Evolutionary conservation across 1,140 invertebrate species (phyloP).

Genomic region (Phymorhynchus buccinoides): DNA sequence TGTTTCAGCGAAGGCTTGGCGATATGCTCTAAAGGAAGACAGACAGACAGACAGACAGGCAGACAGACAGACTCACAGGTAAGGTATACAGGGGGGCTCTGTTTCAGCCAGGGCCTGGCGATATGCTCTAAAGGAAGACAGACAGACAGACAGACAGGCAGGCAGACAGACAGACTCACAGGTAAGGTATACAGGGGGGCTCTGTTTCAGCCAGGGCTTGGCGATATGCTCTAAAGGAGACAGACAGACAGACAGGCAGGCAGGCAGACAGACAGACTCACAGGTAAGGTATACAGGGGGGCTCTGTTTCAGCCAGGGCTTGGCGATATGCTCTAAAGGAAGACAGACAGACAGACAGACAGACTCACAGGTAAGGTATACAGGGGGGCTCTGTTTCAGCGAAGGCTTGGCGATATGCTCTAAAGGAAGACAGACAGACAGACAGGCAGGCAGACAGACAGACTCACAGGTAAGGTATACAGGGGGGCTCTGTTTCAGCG

Average conservation of each 20-base stretch:
- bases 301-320: not conserved
- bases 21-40: conserved; percentile 94
- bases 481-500: no score
- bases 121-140: not conserved
- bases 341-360: not conserved
- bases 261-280: not conserved
- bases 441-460: conserved; percentile 89
- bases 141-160: conserved; percentile 19
- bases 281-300: not conserved
- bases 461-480: conserved; percentile 81
- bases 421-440: conserved; percentile 30
- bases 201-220: conserved; percentile 93
- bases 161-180: conserved; percentile 81
- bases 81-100: not conserved
- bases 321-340: not conserved
- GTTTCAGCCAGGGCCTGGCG: not conserved
- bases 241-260: not conserved
- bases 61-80: conserved; percentile 89
- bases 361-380: not conserved
- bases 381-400: no score
- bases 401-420: no score
- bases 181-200: conserved; percentile 98
- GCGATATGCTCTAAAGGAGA: conserved; percentile 71
- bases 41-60: conserved; percentile 78
- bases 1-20: conserved; percentile 93